phyloP scores from a whole-genome alignment of 92 coral and sea anemone genomes.

The Zoanthus sociatus region DNA sequence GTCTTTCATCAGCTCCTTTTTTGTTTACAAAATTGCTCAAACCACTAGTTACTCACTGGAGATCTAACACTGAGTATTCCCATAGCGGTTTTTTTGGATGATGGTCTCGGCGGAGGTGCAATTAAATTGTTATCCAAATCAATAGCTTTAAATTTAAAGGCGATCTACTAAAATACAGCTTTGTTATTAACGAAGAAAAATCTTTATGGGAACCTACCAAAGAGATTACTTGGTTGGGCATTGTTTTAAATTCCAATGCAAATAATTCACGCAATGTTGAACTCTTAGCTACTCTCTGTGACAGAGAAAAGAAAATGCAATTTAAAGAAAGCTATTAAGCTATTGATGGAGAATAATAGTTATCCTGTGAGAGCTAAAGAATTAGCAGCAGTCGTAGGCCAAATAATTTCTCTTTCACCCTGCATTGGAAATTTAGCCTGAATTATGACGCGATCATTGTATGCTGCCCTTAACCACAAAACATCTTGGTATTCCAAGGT shows the following conservation, averaged over 20 bases:
- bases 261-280: too few species aligned
- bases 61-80: too few species aligned
- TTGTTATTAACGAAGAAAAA: neutral
- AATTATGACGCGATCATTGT: constrained; percentile 1
- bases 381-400: constrained; percentile 11
- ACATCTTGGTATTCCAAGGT: neutral
- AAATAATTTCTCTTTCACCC: constrained; percentile 12
- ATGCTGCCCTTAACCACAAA: neutral
- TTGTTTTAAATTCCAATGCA: neutral
- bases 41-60: too few species aligned
- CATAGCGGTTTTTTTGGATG: too few species aligned
- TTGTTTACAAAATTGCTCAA: constrained; percentile 34
- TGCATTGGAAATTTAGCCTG: neutral
- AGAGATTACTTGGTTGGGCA: neutral
- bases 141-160: too few species aligned
- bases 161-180: too few species aligned
- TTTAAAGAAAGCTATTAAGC: neutral
- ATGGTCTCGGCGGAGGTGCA: too few species aligned
- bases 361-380: neutral
- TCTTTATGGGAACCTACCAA: constrained; percentile 22
- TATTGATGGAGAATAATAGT: neutral
- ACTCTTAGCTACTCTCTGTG: neutral
- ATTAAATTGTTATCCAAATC: too few species aligned
- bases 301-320: constrained; percentile 10
- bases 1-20: constrained; percentile 4